These are phyloP conservation scores for Cherax destructor DNA, from an alignment of 1,140 invertebrate species.

Conservation along the genomic window DNA sequence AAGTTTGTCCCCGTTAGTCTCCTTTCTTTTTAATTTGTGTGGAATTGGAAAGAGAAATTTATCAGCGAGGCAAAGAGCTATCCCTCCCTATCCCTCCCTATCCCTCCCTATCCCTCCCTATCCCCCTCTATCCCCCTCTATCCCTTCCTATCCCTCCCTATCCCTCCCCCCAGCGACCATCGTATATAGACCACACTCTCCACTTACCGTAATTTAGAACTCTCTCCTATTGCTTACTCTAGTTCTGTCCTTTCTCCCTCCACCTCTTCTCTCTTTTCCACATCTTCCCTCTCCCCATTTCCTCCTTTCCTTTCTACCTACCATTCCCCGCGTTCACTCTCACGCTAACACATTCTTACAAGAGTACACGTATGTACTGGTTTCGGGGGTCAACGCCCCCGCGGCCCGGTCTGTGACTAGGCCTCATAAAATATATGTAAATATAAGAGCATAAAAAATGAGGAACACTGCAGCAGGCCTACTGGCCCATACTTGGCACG, in stretches of 20 bases:
- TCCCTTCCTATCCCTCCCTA: too few species aligned
- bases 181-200: background rate
- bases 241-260: background rate
- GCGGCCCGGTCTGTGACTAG: too few species aligned
- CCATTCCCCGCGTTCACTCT: background rate
- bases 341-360: background rate
- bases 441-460: too few species aligned
- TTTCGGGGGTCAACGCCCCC: too few species aligned
- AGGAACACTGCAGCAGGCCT: too few species aligned
- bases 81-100: too few species aligned
- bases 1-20: too few species aligned
- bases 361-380: too few species aligned
- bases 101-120: too few species aligned
- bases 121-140: too few species aligned
- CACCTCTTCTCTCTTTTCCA: background rate
- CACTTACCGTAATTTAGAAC: background rate
- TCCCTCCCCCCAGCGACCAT: background rate
- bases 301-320: background rate
- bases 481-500: too few species aligned
- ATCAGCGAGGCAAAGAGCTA: slow-evolving; percentile 14
- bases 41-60: slow-evolving; percentile 26
- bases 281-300: background rate
- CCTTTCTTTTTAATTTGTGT: background rate
- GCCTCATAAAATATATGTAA: too few species aligned
- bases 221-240: background rate